Evolutionary conservation across 2,113 vertebrate species (phyloP).

Genomic region (Mobula birostris): DNA sequence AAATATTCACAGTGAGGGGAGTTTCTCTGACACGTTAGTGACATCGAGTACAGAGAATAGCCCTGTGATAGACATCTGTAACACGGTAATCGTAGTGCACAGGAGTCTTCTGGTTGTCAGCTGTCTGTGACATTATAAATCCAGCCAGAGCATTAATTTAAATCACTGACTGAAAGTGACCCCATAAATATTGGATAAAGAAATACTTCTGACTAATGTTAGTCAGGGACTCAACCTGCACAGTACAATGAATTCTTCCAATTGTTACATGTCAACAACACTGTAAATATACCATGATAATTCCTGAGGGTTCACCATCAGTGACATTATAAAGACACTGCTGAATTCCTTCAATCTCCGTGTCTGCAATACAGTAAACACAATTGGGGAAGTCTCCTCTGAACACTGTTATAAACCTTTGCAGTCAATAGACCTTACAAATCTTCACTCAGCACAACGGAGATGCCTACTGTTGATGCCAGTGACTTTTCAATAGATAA

Average conservation of each 20-base stretch:
- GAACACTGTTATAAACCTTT: not conserved
- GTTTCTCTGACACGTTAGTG: not conserved
- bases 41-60: no score
- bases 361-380: not conserved
- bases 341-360: not conserved
- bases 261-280: no score
- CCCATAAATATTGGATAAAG: no score
- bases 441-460: not conserved
- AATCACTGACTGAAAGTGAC: no score
- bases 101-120: not conserved
- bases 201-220: no score
- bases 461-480: no score
- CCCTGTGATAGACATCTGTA: not conserved
- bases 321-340: not conserved
- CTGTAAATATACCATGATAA: not conserved
- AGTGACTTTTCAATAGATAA: not conserved
- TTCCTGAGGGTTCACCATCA: not conserved
- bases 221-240: no score
- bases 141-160: not conserved
- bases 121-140: not conserved
- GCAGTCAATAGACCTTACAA: no score
- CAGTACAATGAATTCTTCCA: no score
- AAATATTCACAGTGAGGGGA: not conserved
- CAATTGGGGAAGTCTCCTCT: not conserved
- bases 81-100: not conserved